Evolutionary conservation across 2,113 vertebrate genomes (phyloP), one percentile per base, ranked within the genome.

Genomic region (Bos taurus): DNA sequence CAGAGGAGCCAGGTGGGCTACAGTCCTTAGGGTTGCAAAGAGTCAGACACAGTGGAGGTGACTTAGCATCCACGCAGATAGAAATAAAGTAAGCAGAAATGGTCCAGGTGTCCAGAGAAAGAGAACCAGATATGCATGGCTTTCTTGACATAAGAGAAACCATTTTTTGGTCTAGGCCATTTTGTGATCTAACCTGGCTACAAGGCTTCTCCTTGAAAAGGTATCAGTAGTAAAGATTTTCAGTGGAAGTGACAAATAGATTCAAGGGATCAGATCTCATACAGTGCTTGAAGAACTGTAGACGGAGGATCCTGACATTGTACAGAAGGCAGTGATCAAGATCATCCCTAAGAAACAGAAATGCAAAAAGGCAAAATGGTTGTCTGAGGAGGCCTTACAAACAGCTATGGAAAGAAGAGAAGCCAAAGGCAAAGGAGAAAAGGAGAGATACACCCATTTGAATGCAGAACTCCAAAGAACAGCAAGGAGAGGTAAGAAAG

Each of bases 1-100:
- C n/a, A 71, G 67, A 40, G 67, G 67, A 71, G n/a, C 67, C 9
- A 12, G 67, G n/a, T 5, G 0, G n/a, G 67, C 67, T 71, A 23
- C 19, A 71, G 67, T 71, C n/a, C 67, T 12, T 12, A 40, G 36
- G n/a, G 5, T 13, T 40, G 19, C 67, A 40, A 71, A 71, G n/a
- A 71, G 2, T 71, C 0, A 1, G 57, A 40, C n/a, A 71, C 10
- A 71, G 67, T 23, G n/a, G 67, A 71, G 67, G 21, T 0, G 10
- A 71, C 67, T 23, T 23, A 71, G 67, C n/a, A 23, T 71, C n/a
- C 19, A 40, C 0, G 0, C 19, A 36, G 67, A 71, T 3, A 71
- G 19, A 71, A 71, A 67, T 52, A 67, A n/a, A n/a, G 80, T 13
- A 52, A 82, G 80, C 5, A 82, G 80, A 82, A 19, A 52, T 33